Evolutionary conservation across 2,888 invertebrate genomes (phyloP).

Genomic region (Oscheius sp.): DNA sequence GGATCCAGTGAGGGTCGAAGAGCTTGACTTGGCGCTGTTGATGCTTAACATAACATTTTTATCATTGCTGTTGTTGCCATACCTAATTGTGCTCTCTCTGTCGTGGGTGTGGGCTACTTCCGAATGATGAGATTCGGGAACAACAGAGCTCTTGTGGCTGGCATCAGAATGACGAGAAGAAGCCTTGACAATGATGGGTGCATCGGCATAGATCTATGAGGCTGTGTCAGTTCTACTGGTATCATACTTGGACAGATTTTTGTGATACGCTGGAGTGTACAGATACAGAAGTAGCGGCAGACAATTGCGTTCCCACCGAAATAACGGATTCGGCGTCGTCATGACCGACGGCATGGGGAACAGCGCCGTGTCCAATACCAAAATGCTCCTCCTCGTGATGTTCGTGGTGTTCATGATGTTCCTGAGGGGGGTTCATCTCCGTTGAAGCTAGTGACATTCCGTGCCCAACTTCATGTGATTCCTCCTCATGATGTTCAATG

Average conservation of each 20-base stretch:
- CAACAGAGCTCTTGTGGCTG: slow-evolving; percentile 21
- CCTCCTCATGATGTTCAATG: slow-evolving; percentile 6
- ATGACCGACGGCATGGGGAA: neutral
- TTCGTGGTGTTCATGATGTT: no score
- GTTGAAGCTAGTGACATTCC: slow-evolving; percentile 14
- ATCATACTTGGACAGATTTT: slow-evolving; percentile 38
- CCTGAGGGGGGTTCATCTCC: slow-evolving; percentile 10
- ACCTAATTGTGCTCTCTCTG: slow-evolving; percentile 27
- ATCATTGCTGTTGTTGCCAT: neutral
- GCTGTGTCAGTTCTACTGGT: neutral
- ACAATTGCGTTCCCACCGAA: slow-evolving; percentile 35
- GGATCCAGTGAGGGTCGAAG: slow-evolving; percentile 19
- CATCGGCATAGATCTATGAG: slow-evolving; percentile 13
- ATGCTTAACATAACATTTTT: slow-evolving; percentile 5
- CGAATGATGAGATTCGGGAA: slow-evolving; percentile 29
- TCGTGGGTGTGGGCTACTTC: slow-evolving; percentile 29
- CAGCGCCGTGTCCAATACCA: slow-evolving; percentile 13
- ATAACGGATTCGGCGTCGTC: slow-evolving; percentile 22
- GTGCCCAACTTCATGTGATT: slow-evolving; percentile 3
- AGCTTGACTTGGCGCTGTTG: no score
- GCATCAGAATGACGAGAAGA: neutral
- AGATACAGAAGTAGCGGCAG: slow-evolving; percentile 53
- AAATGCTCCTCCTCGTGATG: neutral
- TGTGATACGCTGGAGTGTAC: slow-evolving; percentile 58
- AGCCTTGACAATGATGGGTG: slow-evolving; percentile 11